phyloP scores from a whole-genome alignment of 2,888 invertebrate species.

The Trypoxylon attenuatum region DNA sequence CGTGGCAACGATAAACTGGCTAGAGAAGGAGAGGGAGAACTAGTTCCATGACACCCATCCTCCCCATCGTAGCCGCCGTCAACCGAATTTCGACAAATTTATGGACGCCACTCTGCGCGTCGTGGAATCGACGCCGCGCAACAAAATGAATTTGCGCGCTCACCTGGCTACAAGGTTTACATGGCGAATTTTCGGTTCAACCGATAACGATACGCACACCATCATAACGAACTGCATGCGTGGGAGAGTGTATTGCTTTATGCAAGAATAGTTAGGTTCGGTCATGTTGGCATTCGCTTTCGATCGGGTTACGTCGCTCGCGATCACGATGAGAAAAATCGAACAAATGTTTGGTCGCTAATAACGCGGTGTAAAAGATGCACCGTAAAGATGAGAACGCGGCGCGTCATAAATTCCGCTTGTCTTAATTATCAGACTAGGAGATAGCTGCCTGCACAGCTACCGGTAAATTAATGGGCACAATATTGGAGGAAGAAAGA shows the following conservation, averaged over 20 bases:
- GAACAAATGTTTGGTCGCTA: no score
- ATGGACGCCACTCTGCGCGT: constrained; percentile 27
- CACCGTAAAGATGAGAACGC: neutral
- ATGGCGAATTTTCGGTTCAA: neutral
- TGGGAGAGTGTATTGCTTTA: no score
- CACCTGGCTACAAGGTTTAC: neutral
- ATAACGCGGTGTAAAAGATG: neutral
- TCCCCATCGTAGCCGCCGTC: constrained; percentile 20
- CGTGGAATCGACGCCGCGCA: constrained; percentile 31
- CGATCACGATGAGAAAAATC: no score
- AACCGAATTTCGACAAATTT: constrained; percentile 33
- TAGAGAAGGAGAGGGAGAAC: constrained; percentile 31
- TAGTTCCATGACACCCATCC: constrained; percentile 27
- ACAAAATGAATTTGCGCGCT: constrained; percentile 40
- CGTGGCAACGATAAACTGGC: constrained; percentile 47
- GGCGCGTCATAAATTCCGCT: neutral
- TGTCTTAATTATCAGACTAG: neutral
- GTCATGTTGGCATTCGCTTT: no score
- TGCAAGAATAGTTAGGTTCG: no score
- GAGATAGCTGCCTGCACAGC: neutral
- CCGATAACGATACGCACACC: no score
- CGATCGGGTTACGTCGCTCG: no score
- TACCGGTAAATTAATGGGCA: no score
- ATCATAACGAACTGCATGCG: no score
- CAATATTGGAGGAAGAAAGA: no score